A percentile compares a stretch with the other conserved stretches of the same genome.
Conservation (phyloP, 2,888 invertebrate genomes). For the Orthonevra nobilis region DNA sequence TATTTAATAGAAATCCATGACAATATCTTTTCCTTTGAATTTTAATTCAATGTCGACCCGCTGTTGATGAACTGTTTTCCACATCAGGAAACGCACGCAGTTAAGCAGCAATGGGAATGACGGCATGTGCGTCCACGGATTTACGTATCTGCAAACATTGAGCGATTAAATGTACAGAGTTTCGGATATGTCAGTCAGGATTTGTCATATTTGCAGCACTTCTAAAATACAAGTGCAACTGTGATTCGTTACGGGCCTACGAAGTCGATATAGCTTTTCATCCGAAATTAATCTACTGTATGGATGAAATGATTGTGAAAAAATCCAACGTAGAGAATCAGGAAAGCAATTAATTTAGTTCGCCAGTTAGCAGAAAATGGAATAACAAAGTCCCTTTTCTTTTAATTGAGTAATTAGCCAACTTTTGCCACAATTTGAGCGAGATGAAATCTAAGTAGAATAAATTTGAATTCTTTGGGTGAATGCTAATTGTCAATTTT, state of each 20-base stretch:
- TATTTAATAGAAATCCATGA: constrained; percentile 19
- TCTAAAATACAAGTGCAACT: constrained; percentile 26
- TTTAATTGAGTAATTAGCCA: constrained; percentile 38
- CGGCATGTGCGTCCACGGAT: constrained; percentile 62
- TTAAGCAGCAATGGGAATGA: constrained; percentile 50
- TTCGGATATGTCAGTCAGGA: constrained; percentile 61
- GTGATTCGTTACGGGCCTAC: too few species aligned
- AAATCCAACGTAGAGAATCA: too few species aligned
- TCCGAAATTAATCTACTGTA: too few species aligned
- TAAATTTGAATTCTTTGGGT: background rate
- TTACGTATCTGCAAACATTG: constrained; percentile 43
- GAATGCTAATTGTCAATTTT: constrained; percentile 27
- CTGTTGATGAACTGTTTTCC: constrained; percentile 46
- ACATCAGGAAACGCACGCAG: constrained; percentile 45
- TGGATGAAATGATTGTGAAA: too few species aligned
- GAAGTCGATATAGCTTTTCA: too few species aligned
- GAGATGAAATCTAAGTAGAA: background rate
- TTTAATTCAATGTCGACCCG: constrained; percentile 29
- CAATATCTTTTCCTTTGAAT: constrained; percentile 53
- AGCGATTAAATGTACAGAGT: constrained; percentile 24
- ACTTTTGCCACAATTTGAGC: constrained; percentile 18
- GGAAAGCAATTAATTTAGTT: constrained; percentile 5
- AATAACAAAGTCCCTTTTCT: constrained; percentile 11
- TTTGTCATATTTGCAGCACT: constrained; percentile 45
- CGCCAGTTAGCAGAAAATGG: background rate